phyloP scores from a whole-genome alignment of 2,113 vertebrate species.

The Cynocephalus volans region DNA sequence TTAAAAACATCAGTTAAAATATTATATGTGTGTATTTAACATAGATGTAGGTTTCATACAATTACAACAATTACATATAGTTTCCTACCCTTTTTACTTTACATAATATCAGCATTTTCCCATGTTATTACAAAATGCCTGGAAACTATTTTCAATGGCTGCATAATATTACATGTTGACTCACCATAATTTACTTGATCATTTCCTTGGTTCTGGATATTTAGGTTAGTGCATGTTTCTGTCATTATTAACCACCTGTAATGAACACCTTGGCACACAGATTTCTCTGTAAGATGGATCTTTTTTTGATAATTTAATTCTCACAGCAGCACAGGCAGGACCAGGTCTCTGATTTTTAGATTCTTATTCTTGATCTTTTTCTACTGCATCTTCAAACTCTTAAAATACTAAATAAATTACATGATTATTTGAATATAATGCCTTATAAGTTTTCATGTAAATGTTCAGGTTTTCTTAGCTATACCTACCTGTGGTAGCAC shows the following conservation, averaged over 20 bases:
- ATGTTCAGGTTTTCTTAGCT: not conserved
- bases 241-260: not conserved
- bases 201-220: not conserved
- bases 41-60: not conserved
- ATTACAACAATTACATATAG: not conserved
- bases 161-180: not conserved
- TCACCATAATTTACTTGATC: not conserved
- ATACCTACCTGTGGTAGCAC: not conserved
- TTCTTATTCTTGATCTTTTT: not conserved
- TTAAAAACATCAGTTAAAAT: not conserved
- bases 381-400: constrained; percentile 19
- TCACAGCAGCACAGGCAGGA: not conserved
- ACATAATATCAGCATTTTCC: not conserved
- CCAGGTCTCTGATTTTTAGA: constrained; percentile 19
- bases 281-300: not conserved
- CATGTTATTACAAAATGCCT: not conserved
- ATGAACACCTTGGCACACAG: not conserved
- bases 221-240: constrained; percentile 8
- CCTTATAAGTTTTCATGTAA: constrained; percentile 10
- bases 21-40: not conserved
- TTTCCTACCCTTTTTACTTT: not conserved
- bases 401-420: constrained; percentile 7
- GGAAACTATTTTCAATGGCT: constrained; percentile 15
- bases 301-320: constrained; percentile 44
- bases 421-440: constrained; percentile 40